Conservation (phyloP, 2,797 vertebrate species). For the Adelosebastes latens region DNA sequence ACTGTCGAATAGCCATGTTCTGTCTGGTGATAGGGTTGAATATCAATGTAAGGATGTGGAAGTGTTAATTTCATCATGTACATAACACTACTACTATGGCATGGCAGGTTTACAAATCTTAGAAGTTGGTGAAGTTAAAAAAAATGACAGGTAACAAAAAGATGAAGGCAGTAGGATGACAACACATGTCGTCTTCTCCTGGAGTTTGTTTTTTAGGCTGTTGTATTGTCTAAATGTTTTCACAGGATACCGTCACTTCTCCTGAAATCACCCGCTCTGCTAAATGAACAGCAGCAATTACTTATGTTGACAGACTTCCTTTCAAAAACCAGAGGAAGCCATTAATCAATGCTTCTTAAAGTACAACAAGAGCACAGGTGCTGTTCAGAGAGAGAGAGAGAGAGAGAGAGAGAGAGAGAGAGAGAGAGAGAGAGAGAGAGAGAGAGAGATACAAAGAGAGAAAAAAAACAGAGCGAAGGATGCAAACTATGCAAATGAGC, state of each 20-base stretch:
- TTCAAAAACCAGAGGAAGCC: conserved; percentile 67
- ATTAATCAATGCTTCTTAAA: conserved; percentile 76
- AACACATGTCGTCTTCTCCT: background rate
- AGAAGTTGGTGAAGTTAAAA: background rate
- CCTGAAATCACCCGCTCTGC: conserved; percentile 41
- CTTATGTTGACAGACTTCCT: conserved; percentile 75
- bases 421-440: background rate
- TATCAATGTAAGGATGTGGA: background rate
- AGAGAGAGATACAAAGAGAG: conserved; percentile 1
- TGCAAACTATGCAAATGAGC: conserved; percentile 78
- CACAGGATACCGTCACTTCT: background rate
- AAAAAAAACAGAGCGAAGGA: conserved; percentile 32
- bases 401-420: background rate
- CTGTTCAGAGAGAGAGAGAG: conserved; percentile 8
- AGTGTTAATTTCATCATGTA: background rate
- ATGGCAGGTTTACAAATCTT: background rate
- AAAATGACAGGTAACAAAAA: background rate
- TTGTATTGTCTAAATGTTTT: conserved; percentile 5
- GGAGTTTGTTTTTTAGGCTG: background rate
- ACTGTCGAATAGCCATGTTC: background rate
- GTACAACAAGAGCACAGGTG: conserved; percentile 58
- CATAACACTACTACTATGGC: background rate
- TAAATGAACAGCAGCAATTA: conserved; percentile 73
- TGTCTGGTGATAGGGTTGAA: too few relatives aligned
- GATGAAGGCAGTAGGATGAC: background rate